Base-by-base conservation (phyloP, 2,888 invertebrate species). In the Campaea margaritaria region DNA sequence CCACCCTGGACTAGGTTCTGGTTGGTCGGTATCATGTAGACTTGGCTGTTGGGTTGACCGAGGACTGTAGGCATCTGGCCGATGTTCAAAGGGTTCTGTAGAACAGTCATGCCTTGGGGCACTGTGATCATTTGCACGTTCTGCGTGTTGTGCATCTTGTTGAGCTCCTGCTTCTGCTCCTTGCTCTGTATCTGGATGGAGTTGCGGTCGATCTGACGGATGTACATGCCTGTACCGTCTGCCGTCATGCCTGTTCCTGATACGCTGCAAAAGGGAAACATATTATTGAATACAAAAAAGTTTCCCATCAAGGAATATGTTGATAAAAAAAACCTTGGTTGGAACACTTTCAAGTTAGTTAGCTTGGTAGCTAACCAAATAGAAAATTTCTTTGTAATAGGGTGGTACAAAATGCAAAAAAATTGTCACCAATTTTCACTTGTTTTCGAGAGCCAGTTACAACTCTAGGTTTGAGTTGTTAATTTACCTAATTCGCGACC, bases 101-200 rank as follows among this genome's bases (percentile, higher is more conserved):
- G 69, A 0, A 92, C 89, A 0, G 91, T 91, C 91, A 91, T 91
- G 36, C 91, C 91, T 47, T 83, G 90, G 0, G 91, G 91, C 0
- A 92, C 89, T 0, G 90, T 90, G 61, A 92, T 90, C 91, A 92
- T 92, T 72, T 92, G 91, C 8, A 92, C 85, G 65, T 92, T 92
- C 56, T 92, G 91, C 0, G 86, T 67, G 66, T 79, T 87, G 58
- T 91, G 91, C 12, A 90, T 72, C 68, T 91, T 92, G 60, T 78
- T 78, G 9, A 87, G 58, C 11, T 91, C 90, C 64, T 89, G 89
- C 51, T 91, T 90, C 60, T 88, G 88, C 2, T 92, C 91, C 67
- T 91, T 91, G 70, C 78, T 83, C 0, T 91, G 91, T 36, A 92
- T 87, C 62, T 92, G 91, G 45, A 92, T 86, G 1, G 90, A 82